These are phyloP conservation scores for Ctenomys sociabilis DNA, from an alignment of 2,113 vertebrate species.

Conservation along the genomic window DNA sequence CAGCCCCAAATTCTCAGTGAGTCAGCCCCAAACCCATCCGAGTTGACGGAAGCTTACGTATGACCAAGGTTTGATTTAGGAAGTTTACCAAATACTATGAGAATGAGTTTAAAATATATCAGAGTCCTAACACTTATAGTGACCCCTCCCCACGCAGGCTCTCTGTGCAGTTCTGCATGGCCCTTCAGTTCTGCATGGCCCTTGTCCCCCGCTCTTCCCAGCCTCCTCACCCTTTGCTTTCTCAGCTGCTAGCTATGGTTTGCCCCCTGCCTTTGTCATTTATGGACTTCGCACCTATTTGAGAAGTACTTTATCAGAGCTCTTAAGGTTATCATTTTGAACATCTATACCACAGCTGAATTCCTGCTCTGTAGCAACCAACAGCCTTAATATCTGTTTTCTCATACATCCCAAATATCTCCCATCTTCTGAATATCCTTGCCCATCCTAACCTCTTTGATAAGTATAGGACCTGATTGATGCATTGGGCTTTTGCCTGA, in stretches of 20 bases:
- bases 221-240: not conserved
- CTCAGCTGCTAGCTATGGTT: not conserved
- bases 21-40: not conserved
- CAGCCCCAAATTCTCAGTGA: not conserved
- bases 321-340: not conserved
- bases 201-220: not conserved
- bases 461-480: not conserved
- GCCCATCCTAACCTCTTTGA: not conserved
- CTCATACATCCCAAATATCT: not conserved
- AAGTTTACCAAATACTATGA: not conserved
- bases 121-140: not conserved
- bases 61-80: not conserved
- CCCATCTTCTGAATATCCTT: not conserved
- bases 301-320: not conserved
- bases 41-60: not conserved
- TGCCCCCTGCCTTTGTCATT: not conserved
- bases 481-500: not conserved
- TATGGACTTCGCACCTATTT: not conserved
- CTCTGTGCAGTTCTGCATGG: not conserved
- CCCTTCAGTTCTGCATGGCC: not conserved
- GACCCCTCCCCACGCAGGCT: not conserved
- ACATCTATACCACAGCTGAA: not conserved
- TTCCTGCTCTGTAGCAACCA: not conserved
- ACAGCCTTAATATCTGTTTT: no score
- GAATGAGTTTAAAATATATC: not conserved